These are phyloP conservation scores for Griposia aprilina DNA, from an alignment of 2,888 invertebrate genomes.

Conservation along the genomic window DNA sequence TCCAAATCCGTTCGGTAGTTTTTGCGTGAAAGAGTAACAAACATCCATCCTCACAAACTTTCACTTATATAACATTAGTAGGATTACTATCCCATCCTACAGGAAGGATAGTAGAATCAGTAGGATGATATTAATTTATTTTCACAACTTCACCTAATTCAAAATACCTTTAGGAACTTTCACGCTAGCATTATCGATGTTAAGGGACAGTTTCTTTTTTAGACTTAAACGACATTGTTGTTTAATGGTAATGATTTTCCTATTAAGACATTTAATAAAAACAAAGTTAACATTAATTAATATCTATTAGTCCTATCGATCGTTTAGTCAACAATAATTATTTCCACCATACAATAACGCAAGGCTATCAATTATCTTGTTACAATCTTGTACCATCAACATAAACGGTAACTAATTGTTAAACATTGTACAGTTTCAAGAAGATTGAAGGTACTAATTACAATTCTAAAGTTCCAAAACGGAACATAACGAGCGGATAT, in stretches of 20 bases:
- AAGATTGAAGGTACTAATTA: background rate
- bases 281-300: constrained; percentile 30
- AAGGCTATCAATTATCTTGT: constrained; percentile 37
- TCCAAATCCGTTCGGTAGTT: no score
- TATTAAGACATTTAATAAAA: constrained; percentile 11
- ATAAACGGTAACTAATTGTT: background rate
- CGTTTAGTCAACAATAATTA: constrained; percentile 30
- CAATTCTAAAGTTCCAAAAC: background rate
- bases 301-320: constrained; percentile 13
- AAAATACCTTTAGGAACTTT: background rate
- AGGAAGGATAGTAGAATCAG: no score
- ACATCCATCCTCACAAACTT: no score
- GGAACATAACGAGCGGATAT: background rate
- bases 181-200: background rate
- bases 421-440: constrained; percentile 9
- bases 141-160: background rate
- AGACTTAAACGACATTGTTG: background rate
- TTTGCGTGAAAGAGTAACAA: no score
- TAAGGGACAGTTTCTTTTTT: background rate
- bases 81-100: no score
- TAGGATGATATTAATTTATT: no score
- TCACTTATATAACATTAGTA: no score
- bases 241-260: background rate
- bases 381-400: constrained; percentile 27
- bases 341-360: constrained; percentile 18